Evolutionary conservation across 2,888 invertebrate species (phyloP).

Genomic region (Thymelicus lineola): DNA sequence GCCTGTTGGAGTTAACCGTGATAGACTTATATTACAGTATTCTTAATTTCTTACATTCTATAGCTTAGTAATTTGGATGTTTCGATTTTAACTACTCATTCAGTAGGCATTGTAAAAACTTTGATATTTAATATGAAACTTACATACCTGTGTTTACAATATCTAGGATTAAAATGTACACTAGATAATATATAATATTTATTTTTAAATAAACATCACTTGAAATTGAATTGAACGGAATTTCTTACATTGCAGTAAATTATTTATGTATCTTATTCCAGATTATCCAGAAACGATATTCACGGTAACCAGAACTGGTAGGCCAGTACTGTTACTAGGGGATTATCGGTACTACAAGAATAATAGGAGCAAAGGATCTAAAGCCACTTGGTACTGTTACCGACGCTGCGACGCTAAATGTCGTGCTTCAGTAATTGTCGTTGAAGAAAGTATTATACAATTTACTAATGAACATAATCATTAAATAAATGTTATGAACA

Average conservation of each 20-base stretch:
- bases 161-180: no score
- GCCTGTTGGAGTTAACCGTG: no score
- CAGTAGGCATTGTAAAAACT: no score
- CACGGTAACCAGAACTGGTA: slow-evolving; percentile 41
- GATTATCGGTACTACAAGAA: slow-evolving; percentile 59
- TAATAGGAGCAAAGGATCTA: slow-evolving; percentile 55
- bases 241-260: not conserved
- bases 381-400: slow-evolving; percentile 23
- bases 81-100: no score
- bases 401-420: slow-evolving; percentile 51
- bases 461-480: slow-evolving; percentile 9
- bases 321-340: slow-evolving; percentile 49
- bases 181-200: no score
- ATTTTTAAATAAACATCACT: no score
- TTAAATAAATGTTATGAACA: not conserved
- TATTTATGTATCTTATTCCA: not conserved
- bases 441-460: slow-evolving; percentile 39
- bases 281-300: slow-evolving; percentile 37
- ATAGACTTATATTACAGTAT: no score
- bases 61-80: no score
- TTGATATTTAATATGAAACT: no score
- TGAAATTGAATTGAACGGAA: no score
- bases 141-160: no score
- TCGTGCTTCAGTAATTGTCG: slow-evolving; percentile 53
- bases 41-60: no score